These are phyloP conservation scores for Pangasianodon gigas DNA, from an alignment of 2,113 vertebrate species.

Conservation along the genomic window DNA sequence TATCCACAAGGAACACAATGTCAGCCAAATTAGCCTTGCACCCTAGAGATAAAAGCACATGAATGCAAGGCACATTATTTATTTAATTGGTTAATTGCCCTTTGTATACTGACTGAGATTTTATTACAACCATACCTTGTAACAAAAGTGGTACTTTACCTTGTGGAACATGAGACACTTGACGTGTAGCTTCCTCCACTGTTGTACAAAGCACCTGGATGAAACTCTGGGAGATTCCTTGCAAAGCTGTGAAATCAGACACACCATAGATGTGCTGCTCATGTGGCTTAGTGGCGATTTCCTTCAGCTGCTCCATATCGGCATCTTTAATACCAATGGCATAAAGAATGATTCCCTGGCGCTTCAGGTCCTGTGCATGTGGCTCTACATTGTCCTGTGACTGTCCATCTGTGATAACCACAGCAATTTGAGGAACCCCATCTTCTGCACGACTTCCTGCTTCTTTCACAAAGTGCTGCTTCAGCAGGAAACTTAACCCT, in stretches of 20 bases:
- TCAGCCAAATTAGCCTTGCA: constrained; percentile 74
- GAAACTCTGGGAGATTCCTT: constrained; percentile 64
- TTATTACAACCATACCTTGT: too few species aligned
- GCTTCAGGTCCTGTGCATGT: constrained; percentile 73
- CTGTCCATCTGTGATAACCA: constrained; percentile 75
- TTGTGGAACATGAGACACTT: constrained; percentile 48
- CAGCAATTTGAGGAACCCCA: constrained; percentile 78
- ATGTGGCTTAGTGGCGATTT: constrained; percentile 69
- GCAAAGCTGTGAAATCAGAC: constrained; percentile 62
- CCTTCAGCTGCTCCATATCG: constrained; percentile 70
- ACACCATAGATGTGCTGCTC: constrained; percentile 69
- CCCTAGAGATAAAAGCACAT: constrained; percentile 58
- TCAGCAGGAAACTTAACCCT: constrained; percentile 82
- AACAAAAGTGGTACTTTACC: constrained; percentile 52
- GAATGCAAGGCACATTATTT: neutral
- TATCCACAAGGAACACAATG: constrained; percentile 81
- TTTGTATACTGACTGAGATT: too few species aligned
- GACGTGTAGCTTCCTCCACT: constrained; percentile 64
- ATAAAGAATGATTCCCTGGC: constrained; percentile 73
- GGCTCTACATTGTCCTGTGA: constrained; percentile 70
- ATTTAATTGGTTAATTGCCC: too few species aligned
- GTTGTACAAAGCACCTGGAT: constrained; percentile 72
- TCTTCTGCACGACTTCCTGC: constrained; percentile 80
- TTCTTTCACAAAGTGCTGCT: constrained; percentile 75
- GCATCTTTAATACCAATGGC: constrained; percentile 83